A percentile compares a stretch with the other conserved stretches of the same genome.
phyloP scores from a whole-genome alignment of 2,113 vertebrate genomes.

The Pachypanchax playfairii region DNA sequence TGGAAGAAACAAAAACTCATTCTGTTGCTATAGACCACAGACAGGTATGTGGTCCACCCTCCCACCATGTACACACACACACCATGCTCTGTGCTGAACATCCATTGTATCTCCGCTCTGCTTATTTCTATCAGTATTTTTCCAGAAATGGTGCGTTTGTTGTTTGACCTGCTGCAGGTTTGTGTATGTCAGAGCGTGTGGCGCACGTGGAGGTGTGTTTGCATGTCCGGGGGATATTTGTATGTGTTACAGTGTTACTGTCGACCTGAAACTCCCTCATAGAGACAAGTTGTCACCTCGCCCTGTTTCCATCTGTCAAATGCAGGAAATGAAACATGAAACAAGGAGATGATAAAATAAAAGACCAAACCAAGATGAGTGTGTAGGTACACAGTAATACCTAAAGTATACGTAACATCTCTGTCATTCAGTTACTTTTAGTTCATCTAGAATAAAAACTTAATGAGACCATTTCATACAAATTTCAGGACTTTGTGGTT shows the following conservation, averaged over 20 bases:
- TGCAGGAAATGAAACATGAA: conserved; percentile 35
- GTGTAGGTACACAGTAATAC: no score
- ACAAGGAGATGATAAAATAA: no score
- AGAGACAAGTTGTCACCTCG: conserved; percentile 5
- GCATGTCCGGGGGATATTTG: neutral
- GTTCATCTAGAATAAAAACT: no score
- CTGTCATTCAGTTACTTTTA: no score
- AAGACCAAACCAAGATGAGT: no score
- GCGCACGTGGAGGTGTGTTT: conserved; percentile 5
- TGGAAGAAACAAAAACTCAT: neutral
- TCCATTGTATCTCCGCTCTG: conserved; percentile 63
- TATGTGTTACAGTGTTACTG: conserved; percentile 7
- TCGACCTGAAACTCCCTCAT: conserved; percentile 22
- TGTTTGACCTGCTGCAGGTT: conserved; percentile 46
- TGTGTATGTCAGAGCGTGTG: conserved; percentile 5
- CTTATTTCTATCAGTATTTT: conserved; percentile 66
- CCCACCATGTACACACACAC: neutral
- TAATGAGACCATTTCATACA: no score
- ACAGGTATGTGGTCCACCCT: neutral
- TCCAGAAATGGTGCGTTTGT: conserved; percentile 74
- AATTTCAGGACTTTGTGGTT: no score
- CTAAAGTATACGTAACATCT: no score
- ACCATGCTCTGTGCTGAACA: conserved; percentile 45
- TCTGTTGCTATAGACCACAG: neutral
- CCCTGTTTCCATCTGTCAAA: conserved; percentile 2